A percentile compares a stretch with the other conserved stretches of the same genome.
Conservation (phyloP, 1,140 invertebrate species). For the Colletes gigas region DNA sequence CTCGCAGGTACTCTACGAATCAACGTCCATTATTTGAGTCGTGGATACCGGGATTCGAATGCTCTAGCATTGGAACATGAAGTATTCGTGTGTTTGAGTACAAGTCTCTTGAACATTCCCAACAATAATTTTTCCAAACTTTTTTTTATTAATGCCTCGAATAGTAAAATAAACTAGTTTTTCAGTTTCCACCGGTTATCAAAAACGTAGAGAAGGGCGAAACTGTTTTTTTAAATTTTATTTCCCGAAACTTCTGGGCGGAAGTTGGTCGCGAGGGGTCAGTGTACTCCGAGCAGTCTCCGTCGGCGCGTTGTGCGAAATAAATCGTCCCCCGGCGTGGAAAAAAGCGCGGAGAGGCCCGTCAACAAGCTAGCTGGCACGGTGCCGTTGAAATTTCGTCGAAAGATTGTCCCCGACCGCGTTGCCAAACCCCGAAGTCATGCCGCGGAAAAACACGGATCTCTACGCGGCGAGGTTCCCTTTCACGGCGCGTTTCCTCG, state of each 20-base stretch:
- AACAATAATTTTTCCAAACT: no score
- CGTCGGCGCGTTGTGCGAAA: constrained; percentile 19
- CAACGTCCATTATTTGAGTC: no score
- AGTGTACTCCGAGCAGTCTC: not conserved
- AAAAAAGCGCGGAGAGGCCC: constrained; percentile 20
- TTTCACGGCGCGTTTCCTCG: constrained; percentile 3
- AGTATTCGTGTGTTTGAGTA: no score
- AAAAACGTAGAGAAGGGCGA: no score
- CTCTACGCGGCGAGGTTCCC: constrained; percentile 9
- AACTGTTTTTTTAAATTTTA: no score
- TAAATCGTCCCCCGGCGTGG: constrained; percentile 26
- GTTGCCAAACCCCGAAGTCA: constrained; percentile 43
- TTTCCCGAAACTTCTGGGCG: not conserved
- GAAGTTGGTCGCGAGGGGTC: not conserved
- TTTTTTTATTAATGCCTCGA: no score
- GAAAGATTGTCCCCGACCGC: constrained; percentile 35
- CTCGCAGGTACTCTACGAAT: no score
- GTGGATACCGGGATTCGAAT: no score
- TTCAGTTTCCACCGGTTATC: no score
- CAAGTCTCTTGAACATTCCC: no score
- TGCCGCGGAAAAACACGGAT: constrained; percentile 28
- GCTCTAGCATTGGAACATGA: no score
- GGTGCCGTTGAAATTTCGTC: constrained; percentile 37
- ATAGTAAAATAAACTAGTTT: no score
- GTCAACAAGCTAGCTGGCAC: constrained; percentile 49